Percentiles rank a stretch among this genome's conserved stretches.
These are phyloP conservation scores for Oreonectes daqikongensis DNA, from an alignment of 2,797 vertebrate species.

Conservation along the genomic window DNA sequence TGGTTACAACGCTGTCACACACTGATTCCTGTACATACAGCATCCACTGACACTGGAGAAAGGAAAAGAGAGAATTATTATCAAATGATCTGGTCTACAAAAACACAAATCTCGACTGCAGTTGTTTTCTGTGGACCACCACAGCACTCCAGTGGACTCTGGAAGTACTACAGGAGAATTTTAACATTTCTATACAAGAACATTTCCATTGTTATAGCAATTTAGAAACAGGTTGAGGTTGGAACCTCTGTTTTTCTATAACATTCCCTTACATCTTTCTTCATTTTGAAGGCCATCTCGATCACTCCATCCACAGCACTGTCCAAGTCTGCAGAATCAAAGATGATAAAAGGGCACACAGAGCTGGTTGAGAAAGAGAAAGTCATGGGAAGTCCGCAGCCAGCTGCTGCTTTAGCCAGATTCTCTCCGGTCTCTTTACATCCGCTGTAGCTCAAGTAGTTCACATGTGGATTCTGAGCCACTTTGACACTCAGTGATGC, in stretches of 20 bases:
- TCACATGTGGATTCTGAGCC: conserved; percentile 70
- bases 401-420: conserved; percentile 75
- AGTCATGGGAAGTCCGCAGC: conserved; percentile 69
- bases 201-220: neutral
- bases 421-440: conserved; percentile 76
- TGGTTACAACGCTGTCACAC: conserved; percentile 67
- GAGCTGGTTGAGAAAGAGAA: conserved; percentile 71
- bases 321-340: conserved; percentile 85
- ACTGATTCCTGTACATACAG: conserved; percentile 85
- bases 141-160: neutral
- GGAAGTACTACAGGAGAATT: neutral
- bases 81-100: neutral
- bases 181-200: too few species aligned
- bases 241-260: too few species aligned
- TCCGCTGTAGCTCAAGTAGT: conserved; percentile 80
- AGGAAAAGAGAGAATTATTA: neutral
- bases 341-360: conserved; percentile 80
- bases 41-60: conserved; percentile 73
- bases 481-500: conserved; percentile 67
- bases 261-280: conserved; percentile 50
- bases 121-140: neutral
- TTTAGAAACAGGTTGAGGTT: neutral
- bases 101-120: neutral
- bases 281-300: conserved; percentile 74
- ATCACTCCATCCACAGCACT: conserved; percentile 81